phyloP scores from a whole-genome alignment of 2,113 vertebrate species.

The Leptodactylus fuscus region DNA sequence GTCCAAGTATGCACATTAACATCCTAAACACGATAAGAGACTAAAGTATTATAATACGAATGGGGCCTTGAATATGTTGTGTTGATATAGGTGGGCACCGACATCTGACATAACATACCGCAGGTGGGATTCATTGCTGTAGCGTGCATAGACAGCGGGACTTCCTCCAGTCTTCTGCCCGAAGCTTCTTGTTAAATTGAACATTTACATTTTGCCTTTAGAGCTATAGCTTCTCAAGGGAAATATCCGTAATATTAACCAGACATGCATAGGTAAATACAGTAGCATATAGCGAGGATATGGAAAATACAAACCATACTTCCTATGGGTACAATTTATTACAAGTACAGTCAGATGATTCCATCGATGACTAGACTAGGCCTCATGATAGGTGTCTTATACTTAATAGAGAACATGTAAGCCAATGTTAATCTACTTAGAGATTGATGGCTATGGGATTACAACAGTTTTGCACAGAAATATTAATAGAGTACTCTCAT shows the following conservation, averaged over 20 bases:
- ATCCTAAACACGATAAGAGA: not conserved
- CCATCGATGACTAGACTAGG: not conserved
- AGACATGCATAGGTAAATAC: not conserved
- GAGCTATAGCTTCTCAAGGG: not conserved
- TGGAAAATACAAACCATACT: not conserved
- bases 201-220: not conserved
- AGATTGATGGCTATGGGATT: not conserved
- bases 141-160: not conserved
- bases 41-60: not conserved
- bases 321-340: not conserved
- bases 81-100: not conserved
- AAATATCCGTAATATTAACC: not conserved
- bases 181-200: not conserved
- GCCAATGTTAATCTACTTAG: not conserved
- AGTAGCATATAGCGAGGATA: not conserved
- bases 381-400: no score
- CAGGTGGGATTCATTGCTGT: not conserved
- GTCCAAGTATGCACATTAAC: not conserved
- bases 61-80: not conserved
- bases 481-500: not conserved
- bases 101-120: not conserved
- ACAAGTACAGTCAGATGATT: not conserved
- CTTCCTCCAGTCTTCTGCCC: slow-evolving; percentile 3
- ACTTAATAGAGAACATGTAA: no score
- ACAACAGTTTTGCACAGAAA: not conserved